Evolutionary conservation across 2,113 vertebrate genomes (phyloP).

Genomic region (Perognathus longimembris): DNA sequence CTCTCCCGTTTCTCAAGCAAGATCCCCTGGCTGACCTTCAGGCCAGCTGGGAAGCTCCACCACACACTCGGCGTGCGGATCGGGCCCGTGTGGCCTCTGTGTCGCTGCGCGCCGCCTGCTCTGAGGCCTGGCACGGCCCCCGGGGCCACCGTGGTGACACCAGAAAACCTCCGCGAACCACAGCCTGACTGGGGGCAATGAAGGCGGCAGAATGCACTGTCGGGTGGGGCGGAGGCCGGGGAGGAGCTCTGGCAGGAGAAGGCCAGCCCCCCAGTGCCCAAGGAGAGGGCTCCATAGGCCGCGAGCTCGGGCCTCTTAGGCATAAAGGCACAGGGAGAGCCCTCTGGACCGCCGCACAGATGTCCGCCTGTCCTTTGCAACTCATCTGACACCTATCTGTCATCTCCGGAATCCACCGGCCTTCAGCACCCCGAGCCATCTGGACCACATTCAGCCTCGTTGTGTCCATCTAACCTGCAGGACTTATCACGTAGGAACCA

Average conservation of each 20-base stretch:
- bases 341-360: background rate
- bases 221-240: background rate
- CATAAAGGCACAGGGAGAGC: background rate
- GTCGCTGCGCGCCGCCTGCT: background rate
- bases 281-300: background rate
- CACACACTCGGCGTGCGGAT: slow-evolving; percentile 16
- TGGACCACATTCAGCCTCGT: background rate
- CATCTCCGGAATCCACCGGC: background rate
- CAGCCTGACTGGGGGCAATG: background rate
- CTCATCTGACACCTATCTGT: background rate
- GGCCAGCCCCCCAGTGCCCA: background rate
- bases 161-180: background rate
- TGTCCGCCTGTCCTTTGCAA: background rate
- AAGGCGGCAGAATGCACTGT: background rate
- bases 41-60: slow-evolving; percentile 62
- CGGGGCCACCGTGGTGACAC: rapidly evolving
- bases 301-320: background rate
- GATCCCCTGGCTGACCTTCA: slow-evolving; percentile 65
- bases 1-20: slow-evolving; percentile 14
- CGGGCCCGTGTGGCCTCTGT: background rate
- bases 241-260: background rate
- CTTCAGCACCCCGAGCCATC: background rate
- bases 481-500: background rate
- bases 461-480: background rate
- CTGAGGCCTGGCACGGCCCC: background rate